A percentile compares a stretch with the other conserved stretches of the same genome.
Evolutionary conservation across 2,113 vertebrate genomes (phyloP).

Genomic region (Sturnira hondurensis): DNA sequence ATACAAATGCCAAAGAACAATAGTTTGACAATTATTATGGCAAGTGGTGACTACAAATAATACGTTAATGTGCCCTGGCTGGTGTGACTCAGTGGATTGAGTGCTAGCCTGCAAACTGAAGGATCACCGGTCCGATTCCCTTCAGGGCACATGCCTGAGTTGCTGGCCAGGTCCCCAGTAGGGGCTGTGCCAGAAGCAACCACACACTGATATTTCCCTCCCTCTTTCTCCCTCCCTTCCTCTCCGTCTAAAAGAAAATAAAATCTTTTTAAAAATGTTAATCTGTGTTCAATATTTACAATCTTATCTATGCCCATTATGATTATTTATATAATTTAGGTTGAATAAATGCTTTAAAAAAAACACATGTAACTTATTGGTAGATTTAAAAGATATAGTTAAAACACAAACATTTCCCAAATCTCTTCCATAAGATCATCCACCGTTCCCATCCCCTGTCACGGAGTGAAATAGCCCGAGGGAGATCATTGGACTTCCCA

Average conservation of each 20-base stretch:
- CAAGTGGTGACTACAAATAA: conserved; percentile 57
- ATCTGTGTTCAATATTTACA: conserved; percentile 26
- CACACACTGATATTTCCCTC: no score
- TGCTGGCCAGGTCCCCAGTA: no score
- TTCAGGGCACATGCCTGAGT: no score
- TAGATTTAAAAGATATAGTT: not conserved
- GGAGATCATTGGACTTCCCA: not conserved
- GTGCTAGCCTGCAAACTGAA: no score
- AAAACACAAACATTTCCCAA: conserved; percentile 21
- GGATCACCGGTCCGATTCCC: no score
- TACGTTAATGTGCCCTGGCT: not conserved
- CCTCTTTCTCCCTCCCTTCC: no score
- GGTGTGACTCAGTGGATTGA: no score
- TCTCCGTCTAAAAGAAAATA: no score
- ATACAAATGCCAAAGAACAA: conserved; percentile 29
- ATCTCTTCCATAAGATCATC: not conserved
- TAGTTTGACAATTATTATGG: conserved; percentile 54
- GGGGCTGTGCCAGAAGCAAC: no score
- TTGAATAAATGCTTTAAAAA: conserved; percentile 5
- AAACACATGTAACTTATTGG: not conserved
- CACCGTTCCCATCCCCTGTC: not conserved
- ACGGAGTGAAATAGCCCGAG: not conserved
- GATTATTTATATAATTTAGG: not conserved
- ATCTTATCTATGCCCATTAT: not conserved
- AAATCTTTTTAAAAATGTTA: not conserved